These are phyloP conservation scores for Parnassius glacialis DNA, from an alignment of 2,888 invertebrate genomes.

Conservation along the genomic window DNA sequence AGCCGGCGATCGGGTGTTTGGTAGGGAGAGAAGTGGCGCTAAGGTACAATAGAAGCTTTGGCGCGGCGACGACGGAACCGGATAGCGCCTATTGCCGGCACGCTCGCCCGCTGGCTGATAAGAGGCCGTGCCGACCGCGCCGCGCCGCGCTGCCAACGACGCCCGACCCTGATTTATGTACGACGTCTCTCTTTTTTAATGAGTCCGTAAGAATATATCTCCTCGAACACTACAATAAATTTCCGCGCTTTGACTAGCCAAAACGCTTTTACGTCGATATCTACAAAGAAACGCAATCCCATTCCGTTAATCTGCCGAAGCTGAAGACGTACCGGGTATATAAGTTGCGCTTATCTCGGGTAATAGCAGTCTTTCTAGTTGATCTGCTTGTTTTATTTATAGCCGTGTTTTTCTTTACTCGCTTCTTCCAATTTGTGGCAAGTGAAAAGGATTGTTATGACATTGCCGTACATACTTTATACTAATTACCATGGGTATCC, in stretches of 20 bases:
- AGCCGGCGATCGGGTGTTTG: conserved; percentile 51
- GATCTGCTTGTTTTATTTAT: conserved; percentile 80
- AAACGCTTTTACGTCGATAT: conserved; percentile 76
- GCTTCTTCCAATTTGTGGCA: conserved; percentile 79
- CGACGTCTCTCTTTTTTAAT: conserved; percentile 81
- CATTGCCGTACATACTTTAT: conserved; percentile 78
- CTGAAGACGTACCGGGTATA: conserved; percentile 71
- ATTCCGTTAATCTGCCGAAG: conserved; percentile 74
- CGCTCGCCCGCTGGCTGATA: conserved; percentile 66
- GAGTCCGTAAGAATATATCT: conserved; percentile 80
- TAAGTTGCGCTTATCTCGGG: conserved; percentile 77
- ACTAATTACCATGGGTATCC: conserved; percentile 79
- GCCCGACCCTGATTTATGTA: conserved; percentile 75
- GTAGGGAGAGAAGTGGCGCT: conserved; percentile 37
- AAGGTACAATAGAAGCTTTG: conserved; percentile 60
- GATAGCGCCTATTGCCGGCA: conserved; percentile 79
- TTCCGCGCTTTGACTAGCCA: conserved; percentile 68
- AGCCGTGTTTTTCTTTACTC: conserved; percentile 79
- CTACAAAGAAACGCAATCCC: conserved; percentile 73
- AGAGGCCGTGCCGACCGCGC: conserved; percentile 54
- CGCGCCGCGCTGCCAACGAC: conserved; percentile 43
- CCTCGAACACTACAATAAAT: conserved; percentile 74
- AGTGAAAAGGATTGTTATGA: conserved; percentile 80
- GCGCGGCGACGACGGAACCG: conserved; percentile 75
- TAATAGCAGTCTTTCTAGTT: conserved; percentile 79